Evolutionary conservation across 2,113 vertebrate genomes (phyloP).

Genomic region (Corydoras maculifer): DNA sequence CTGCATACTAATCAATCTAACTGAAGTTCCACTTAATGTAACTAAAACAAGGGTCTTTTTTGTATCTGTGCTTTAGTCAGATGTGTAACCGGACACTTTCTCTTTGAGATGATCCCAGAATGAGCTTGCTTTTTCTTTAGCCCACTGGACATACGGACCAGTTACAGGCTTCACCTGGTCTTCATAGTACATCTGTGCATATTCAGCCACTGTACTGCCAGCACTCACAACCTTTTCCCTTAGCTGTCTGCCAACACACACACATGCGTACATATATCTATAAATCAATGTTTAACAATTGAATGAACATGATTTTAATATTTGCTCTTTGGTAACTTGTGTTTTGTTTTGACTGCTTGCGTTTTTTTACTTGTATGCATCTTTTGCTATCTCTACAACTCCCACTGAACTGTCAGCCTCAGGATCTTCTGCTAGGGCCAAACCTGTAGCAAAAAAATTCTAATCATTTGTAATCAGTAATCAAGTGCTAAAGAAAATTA

Average conservation of each 20-base stretch:
- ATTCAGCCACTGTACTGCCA: slow-evolving; percentile 15
- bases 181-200: slow-evolving; percentile 51
- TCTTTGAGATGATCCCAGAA: slow-evolving; percentile 45
- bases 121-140: slow-evolving; percentile 27
- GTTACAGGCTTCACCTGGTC: slow-evolving; percentile 57
- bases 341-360: background rate
- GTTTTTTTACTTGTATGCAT: slow-evolving; percentile 46
- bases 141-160: slow-evolving; percentile 50
- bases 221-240: slow-evolving; percentile 28
- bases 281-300: background rate
- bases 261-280: background rate
- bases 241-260: slow-evolving; percentile 37
- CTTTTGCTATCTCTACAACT: slow-evolving; percentile 38
- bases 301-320: background rate
- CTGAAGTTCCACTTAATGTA: too few species aligned
- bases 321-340: background rate
- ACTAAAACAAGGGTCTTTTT: background rate
- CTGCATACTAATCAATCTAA: too few species aligned
- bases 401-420: slow-evolving; percentile 28
- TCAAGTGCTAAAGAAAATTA: too few species aligned
- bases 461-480: too few species aligned
- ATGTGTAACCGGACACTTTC: background rate
- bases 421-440: slow-evolving; percentile 22
- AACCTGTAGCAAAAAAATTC: slow-evolving; percentile 15
- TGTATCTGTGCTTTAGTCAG: background rate